Base-by-base conservation (phyloP, 2,113 vertebrate species). In the Telmatochromis brachygnathus region DNA sequence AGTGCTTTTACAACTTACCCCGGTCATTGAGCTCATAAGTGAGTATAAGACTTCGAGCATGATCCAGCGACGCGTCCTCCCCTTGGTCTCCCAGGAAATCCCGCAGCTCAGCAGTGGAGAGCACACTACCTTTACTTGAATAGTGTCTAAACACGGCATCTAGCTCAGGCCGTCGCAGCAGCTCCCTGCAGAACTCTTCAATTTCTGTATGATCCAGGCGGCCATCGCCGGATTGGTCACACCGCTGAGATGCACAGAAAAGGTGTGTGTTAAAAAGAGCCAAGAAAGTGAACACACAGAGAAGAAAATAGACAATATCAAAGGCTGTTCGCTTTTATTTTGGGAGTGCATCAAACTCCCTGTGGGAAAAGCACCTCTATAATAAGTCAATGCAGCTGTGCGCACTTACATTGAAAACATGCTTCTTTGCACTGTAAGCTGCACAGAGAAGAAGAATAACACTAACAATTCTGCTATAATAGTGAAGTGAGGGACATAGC, bases 11-110 rank as follows among this genome's bases (percentile, higher is more conserved):
- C 15, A 51, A 88, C 93, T 6, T 92, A 99, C 98, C 98, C 96
- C 95, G 97, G 87, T 98, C 97, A 0, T 98, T 98, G 88, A 99
- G 97, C 95, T 99, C 98, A 2, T 96, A 97, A 28, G 95, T 88
- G 49, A 89, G 95, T 85, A 98, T 98, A 87, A 99, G 91, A 17
- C 82, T 75, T 7, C 87, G 92, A 6, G 98, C 98, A 0, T 93
- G 96, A 35, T 42, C 86, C 93, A 97, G 91, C 0, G 96, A 97
- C 37, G 96, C 94, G 0, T 97, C 97, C 91, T 99, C 98, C 0
- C 97, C 97, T 92, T 99, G 98, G 26, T 98, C 97, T 58, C 95
- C 94, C 54, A 99, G 96, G 95, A 99, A 99, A 83, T 98, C 98
- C 2, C 95, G 95, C 92, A 99, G 97, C 94, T 99, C 98, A 2